phyloP scores from a whole-genome alignment of 2,888 invertebrate species.

The Ochropacha duplaris region DNA sequence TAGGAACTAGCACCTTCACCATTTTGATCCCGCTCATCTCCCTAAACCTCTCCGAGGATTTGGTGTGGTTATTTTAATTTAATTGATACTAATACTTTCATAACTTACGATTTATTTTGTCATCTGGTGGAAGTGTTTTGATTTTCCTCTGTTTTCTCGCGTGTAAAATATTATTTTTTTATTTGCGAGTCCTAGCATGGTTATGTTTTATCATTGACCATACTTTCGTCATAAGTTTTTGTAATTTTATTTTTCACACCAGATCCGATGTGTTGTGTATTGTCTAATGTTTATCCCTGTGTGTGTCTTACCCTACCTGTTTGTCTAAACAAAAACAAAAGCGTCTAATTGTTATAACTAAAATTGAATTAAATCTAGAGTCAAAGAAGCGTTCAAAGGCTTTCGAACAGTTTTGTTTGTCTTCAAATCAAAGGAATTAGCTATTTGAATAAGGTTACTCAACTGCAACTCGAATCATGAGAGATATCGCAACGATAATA shows the following conservation, averaged over 20 bases:
- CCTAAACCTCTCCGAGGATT: conserved; percentile 82
- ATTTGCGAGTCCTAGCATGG: conserved; percentile 77
- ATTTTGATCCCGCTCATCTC: conserved; percentile 73
- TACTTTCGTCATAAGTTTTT: conserved; percentile 48
- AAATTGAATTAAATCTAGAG: conserved; percentile 46
- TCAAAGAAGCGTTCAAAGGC: conserved; percentile 71
- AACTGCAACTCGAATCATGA: conserved; percentile 70
- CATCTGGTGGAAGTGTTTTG: conserved; percentile 83
- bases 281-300: conserved; percentile 95
- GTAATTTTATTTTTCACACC: conserved; percentile 78
- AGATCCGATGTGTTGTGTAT: conserved; percentile 89
- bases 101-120: conserved; percentile 71
- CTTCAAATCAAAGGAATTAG: conserved; percentile 59
- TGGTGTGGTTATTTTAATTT: conserved; percentile 82
- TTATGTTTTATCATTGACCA: conserved; percentile 66
- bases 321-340: conserved; percentile 77
- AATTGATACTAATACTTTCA: conserved; percentile 62
- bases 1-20: conserved; percentile 77
- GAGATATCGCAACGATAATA: conserved; percentile 36
- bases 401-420: conserved; percentile 79
- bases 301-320: conserved; percentile 90
- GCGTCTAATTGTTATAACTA: conserved; percentile 61
- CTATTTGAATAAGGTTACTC: conserved; percentile 50
- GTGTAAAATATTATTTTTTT: conserved; percentile 69
- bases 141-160: conserved; percentile 79